phyloP scores from a whole-genome alignment of 2,113 vertebrate genomes.

The Poicephalus gulielmi region DNA sequence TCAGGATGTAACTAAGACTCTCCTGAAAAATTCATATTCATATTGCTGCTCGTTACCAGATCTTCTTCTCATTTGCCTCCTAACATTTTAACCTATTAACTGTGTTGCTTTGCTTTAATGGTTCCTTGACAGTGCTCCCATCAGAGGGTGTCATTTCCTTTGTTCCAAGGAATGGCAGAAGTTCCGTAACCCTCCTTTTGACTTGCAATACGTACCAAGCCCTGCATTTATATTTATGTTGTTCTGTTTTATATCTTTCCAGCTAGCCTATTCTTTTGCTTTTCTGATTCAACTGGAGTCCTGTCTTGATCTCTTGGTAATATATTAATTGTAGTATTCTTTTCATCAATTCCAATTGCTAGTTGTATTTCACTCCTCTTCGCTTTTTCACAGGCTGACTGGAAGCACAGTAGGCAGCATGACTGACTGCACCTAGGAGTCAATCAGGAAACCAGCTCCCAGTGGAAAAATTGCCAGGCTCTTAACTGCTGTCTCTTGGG shows the following conservation, averaged over 20 bases:
- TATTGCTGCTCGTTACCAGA: neutral
- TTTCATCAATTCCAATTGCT: neutral
- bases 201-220: neutral
- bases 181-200: neutral
- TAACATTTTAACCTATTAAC: neutral
- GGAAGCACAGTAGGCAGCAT: neutral
- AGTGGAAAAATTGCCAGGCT: neutral
- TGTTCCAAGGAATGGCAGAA: neutral
- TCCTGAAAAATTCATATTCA: neutral
- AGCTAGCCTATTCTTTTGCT: neutral
- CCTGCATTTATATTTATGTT: neutral
- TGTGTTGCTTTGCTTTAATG: neutral
- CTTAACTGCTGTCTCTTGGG: neutral
- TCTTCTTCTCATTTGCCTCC: neutral
- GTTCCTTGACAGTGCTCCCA: neutral
- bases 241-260: neutral
- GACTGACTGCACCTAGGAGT: neutral
- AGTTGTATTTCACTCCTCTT: neutral
- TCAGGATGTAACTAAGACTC: neutral
- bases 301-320: neutral
- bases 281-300: neutral
- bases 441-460: neutral
- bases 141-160: neutral
- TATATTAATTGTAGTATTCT: neutral
- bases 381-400: neutral